Evolutionary conservation across 2,113 vertebrate genomes (phyloP).

Genomic region (Hemiscyllium ocellatum): DNA sequence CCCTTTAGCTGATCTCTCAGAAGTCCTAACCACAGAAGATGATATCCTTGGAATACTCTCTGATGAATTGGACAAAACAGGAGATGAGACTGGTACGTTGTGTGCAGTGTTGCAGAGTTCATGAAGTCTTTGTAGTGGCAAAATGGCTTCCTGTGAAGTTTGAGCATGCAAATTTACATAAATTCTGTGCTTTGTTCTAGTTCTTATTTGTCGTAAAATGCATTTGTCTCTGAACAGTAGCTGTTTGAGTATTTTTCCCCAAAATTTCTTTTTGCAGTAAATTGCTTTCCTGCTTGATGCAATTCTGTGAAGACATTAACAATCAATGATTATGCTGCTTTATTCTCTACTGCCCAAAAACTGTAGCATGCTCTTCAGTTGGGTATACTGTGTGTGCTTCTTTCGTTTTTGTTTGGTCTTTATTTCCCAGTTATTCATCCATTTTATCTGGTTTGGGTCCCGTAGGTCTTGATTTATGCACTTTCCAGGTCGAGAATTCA

Average conservation of each 20-base stretch:
- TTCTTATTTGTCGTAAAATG: not conserved
- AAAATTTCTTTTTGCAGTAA: not conserved
- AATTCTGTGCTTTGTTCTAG: not conserved
- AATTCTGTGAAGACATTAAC: not conserved
- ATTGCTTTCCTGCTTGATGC: not conserved
- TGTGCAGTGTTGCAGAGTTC: not conserved
- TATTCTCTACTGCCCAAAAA: not conserved
- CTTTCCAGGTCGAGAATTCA: constrained; percentile 88
- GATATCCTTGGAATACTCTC: constrained; percentile 93
- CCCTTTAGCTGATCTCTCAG: constrained; percentile 78
- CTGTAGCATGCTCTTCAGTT: constrained; percentile 12
- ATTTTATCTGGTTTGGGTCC: constrained; percentile 88
- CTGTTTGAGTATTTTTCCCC: not conserved
- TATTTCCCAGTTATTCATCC: constrained; percentile 69
- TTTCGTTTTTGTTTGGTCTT: constrained; percentile 36
- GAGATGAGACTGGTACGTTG: constrained; percentile 74
- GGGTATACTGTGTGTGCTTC: not conserved
- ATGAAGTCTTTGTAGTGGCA: not conserved
- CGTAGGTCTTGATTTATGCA: constrained; percentile 99
- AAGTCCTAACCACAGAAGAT: constrained; percentile 85
- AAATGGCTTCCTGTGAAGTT: constrained; percentile 19
- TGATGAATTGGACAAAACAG: constrained; percentile 80
- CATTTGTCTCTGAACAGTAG: not conserved
- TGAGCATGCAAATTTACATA: not conserved
- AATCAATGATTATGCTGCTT: constrained; percentile 22